Percentiles rank a stretch among this genome's conserved stretches.
Evolutionary conservation across 2,797 vertebrate species (phyloP).

Genomic region (Oreonectes daqikongensis): DNA sequence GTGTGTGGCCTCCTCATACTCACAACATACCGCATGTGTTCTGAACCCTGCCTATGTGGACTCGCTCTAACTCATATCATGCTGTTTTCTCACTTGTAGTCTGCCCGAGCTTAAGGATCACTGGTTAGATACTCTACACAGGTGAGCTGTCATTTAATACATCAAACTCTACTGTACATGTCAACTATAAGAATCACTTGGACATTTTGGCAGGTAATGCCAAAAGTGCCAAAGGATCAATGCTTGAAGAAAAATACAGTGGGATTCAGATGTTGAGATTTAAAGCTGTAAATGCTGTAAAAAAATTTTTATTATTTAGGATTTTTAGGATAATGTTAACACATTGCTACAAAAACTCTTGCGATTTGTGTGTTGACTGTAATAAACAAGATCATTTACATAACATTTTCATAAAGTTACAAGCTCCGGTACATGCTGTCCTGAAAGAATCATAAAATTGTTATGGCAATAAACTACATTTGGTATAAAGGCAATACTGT

Average conservation of each 20-base stretch:
- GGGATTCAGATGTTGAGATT: neutral
- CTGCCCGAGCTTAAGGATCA: conserved; percentile 79
- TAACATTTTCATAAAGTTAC: neutral
- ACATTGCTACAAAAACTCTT: no score
- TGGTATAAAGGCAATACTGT: no score
- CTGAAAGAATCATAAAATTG: no score
- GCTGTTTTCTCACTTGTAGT: conserved; percentile 74
- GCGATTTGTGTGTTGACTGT: no score
- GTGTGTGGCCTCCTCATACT: conserved; percentile 52
- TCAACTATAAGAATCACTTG: no score
- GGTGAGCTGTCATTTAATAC: conserved; percentile 74
- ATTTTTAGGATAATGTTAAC: no score
- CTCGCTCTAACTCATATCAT: conserved; percentile 70
- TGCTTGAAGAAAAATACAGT: neutral
- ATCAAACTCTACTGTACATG: neutral
- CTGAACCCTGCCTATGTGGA: conserved; percentile 3
- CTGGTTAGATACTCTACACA: conserved; percentile 80
- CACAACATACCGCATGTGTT: conserved; percentile 49
- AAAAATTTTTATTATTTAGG: no score
- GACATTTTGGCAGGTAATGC: no score
- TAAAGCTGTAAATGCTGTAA: no score
- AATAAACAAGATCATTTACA: neutral
- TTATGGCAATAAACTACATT: no score
- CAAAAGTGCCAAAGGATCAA: no score
- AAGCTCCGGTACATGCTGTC: neutral